Evolutionary conservation across 2,113 vertebrate genomes (phyloP).

Genomic region (Morone chrysops): DNA sequence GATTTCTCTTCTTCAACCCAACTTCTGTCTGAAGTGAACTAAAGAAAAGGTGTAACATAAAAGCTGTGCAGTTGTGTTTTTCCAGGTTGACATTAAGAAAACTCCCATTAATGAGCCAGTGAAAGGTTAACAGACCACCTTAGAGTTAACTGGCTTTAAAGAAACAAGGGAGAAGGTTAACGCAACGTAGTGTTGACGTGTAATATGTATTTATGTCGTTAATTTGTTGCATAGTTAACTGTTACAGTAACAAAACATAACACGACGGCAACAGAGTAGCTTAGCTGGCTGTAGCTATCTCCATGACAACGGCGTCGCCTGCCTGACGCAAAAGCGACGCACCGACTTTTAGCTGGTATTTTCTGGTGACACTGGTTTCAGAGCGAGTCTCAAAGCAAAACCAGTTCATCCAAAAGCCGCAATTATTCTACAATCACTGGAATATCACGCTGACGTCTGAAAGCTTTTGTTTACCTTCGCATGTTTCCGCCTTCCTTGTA

Average conservation of each 20-base stretch:
- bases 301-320: conserved; percentile 47
- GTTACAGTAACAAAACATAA: no score
- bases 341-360: background rate
- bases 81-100: no score
- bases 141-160: background rate
- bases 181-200: no score
- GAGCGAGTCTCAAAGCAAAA: rapidly evolving
- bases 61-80: no score
- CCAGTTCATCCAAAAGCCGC: rapidly evolving
- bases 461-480: conserved; percentile 77
- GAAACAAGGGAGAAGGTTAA: background rate
- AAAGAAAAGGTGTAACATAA: no score
- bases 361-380: rapidly evolving
- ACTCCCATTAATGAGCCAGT: background rate
- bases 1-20: no score
- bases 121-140: background rate
- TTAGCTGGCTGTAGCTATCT: conserved; percentile 16
- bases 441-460: background rate
- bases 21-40: no score
- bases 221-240: no score
- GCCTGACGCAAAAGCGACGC: background rate
- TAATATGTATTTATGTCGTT: no score
- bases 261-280: background rate
- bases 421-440: rapidly evolving
- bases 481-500: conserved; percentile 59